Conservation (phyloP, 2,797 vertebrate genomes). For the Onychomys torridus region DNA sequence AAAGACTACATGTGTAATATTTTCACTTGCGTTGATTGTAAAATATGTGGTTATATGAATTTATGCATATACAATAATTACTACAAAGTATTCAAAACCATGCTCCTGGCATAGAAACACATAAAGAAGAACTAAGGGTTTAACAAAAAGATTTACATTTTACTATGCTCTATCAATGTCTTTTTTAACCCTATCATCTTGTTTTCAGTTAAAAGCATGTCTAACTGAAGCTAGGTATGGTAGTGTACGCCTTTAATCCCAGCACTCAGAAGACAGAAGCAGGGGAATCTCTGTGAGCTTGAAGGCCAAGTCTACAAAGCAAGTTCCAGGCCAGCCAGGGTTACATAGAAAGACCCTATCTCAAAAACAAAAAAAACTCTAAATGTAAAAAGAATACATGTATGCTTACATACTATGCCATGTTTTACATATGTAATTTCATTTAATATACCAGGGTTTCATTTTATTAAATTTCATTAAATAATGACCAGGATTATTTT, state of each 20-base stretch:
- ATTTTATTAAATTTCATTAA: background rate
- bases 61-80: background rate
- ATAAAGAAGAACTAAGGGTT: background rate
- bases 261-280: background rate
- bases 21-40: slow-evolving; percentile 31
- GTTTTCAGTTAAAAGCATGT: background rate
- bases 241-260: background rate
- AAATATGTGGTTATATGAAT: background rate
- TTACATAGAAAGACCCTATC: background rate
- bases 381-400: background rate
- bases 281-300: background rate
- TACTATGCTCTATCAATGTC: background rate
- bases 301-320: background rate
- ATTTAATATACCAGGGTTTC: background rate
- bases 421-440: background rate
- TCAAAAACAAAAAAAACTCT: background rate
- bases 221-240: background rate
- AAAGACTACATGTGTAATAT: background rate
- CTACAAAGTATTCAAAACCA: slow-evolving; percentile 49
- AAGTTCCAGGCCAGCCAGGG: background rate
- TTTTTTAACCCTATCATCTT: background rate
- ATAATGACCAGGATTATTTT: background rate
- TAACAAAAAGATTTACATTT: background rate
- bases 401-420: background rate
- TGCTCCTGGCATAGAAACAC: background rate